Percentiles rank a stretch among this genome's conserved stretches.
Evolutionary conservation across 53 echinoderm and acorn worm species (phyloP).

Genomic region (Hippasteria phrygiana): DNA sequence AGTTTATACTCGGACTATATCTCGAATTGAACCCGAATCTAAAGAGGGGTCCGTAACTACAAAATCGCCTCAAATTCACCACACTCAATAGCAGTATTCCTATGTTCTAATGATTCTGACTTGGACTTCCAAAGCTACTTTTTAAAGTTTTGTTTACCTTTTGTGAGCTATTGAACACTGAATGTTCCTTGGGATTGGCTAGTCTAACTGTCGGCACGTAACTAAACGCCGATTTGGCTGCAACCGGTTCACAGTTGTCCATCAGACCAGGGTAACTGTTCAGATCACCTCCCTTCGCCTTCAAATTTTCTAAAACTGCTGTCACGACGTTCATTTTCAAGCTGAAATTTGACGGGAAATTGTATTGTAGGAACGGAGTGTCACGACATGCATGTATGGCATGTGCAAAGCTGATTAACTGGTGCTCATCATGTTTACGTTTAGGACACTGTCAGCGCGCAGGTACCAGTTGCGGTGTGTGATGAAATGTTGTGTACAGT

Average conservation of each 20-base stretch:
- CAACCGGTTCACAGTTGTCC: conserved; percentile 88
- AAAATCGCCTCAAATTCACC: too few relatives aligned
- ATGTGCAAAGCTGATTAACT: neutral
- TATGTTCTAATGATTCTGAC: too few relatives aligned
- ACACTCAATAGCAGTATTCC: too few relatives aligned
- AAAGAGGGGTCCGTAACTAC: too few relatives aligned
- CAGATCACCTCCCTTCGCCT: conserved; percentile 20
- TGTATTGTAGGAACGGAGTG: neutral
- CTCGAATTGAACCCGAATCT: too few relatives aligned
- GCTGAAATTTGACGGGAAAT: neutral
- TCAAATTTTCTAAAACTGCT: conserved; percentile 52
- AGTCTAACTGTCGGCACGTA: conserved; percentile 87
- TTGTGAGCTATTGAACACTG: conserved; percentile 85
- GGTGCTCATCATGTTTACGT: neutral
- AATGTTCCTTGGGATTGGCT: conserved; percentile 69
- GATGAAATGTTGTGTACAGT: conserved; percentile 35
- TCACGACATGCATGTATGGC: neutral
- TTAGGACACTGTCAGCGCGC: neutral
- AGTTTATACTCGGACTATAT: too few relatives aligned
- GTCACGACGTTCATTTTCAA: conserved; percentile 38
- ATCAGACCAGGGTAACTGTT: conserved; percentile 87
- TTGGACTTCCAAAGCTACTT: neutral
- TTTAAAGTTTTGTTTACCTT: conserved; percentile 64
- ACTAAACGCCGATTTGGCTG: conserved; percentile 94
- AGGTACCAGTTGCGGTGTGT: conserved; percentile 3